Base-by-base conservation (phyloP, 2,797 vertebrate genomes). In the Nyctalus aviator region DNA sequence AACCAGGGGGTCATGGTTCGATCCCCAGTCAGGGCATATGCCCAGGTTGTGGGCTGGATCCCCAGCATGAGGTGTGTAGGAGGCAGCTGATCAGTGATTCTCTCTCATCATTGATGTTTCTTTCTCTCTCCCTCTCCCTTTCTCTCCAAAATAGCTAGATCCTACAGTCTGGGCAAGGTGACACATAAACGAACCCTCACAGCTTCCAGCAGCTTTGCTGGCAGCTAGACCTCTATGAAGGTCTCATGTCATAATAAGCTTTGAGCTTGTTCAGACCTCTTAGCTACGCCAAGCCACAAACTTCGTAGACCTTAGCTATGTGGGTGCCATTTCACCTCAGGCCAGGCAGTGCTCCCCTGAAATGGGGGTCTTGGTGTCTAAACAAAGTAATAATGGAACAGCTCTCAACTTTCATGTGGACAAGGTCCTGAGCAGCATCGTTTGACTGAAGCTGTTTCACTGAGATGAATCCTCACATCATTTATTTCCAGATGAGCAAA, bases 91-190 rank as follows among this genome's bases (percentile, higher is more conserved):
- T 30, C 59, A 62, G 1, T 62, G 59, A 62, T 30, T 62, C 59
- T 57, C 55, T 62, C 59, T 62, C 27, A 30, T 62, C 59, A 30
- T 30, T 30, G 59, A 62, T 62, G 59, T 62, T 62, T 30, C 59
- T 62, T 27, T 14, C 5, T 62, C 27, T 14, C 59, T 6, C 27
- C 27, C 6, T 62, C 13, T 62, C 4, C 27, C 59, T 62, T 30
- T 27, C 27, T 30, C 27, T 62, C 59, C 41, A 21, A 50, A 53
- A 59, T 1, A 79, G 32, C 30, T 20, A 4, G 9, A 7, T 4
- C 0, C 25, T 20, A 4, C 5, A 23, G 50, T 20, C 11, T 55
- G 6, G 0, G 27, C 23, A 37, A 13, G 30, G 2, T 1, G 15
- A 44, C 46, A 10, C 1, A 5, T 35, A 15, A 23, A 7, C 17